These are phyloP conservation scores for Enteromius thamalakanensis DNA, from an alignment of 2,797 vertebrate genomes.

Conservation along the genomic window DNA sequence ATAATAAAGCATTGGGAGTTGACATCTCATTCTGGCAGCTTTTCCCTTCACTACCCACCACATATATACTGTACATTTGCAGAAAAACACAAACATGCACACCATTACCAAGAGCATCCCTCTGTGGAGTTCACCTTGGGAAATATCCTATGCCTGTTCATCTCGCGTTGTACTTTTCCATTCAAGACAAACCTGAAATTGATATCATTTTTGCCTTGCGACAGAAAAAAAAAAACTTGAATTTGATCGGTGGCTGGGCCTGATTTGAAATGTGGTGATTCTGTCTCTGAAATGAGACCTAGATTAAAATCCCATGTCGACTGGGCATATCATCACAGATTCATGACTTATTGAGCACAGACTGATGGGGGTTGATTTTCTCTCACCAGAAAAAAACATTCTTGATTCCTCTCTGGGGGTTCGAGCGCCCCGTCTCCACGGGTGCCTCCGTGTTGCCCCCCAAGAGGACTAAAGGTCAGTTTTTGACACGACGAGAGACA, in stretches of 20 bases:
- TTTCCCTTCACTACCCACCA: constrained; percentile 31
- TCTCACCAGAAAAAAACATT: constrained; percentile 54
- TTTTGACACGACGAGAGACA: constrained; percentile 69
- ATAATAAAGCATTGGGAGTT: constrained; percentile 19
- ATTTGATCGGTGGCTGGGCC: constrained; percentile 44
- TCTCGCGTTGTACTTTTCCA: constrained; percentile 30
- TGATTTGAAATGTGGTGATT: constrained; percentile 41
- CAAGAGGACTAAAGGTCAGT: constrained; percentile 64
- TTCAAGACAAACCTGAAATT: constrained; percentile 10
- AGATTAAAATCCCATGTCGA: constrained; percentile 56
- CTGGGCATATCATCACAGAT: constrained; percentile 55
- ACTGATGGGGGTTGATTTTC: constrained; percentile 57
- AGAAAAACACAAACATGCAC: constrained; percentile 33
- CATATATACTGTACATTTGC: constrained; percentile 19
- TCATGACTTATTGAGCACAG: constrained; percentile 57
- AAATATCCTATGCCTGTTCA: constrained; percentile 23
- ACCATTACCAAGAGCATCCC: constrained; percentile 16
- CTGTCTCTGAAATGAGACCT: constrained; percentile 49
- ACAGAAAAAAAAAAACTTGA: background rate
- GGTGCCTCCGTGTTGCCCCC: constrained; percentile 22
- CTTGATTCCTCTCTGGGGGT: constrained; percentile 59
- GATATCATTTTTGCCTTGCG: constrained; percentile 5
- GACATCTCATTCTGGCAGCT: constrained; percentile 22
- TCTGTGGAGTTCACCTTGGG: constrained; percentile 49
- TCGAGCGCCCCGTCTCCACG: constrained; percentile 44